phyloP scores from a whole-genome alignment of 2,888 invertebrate genomes.

The Drosophila flavopinicola region DNA sequence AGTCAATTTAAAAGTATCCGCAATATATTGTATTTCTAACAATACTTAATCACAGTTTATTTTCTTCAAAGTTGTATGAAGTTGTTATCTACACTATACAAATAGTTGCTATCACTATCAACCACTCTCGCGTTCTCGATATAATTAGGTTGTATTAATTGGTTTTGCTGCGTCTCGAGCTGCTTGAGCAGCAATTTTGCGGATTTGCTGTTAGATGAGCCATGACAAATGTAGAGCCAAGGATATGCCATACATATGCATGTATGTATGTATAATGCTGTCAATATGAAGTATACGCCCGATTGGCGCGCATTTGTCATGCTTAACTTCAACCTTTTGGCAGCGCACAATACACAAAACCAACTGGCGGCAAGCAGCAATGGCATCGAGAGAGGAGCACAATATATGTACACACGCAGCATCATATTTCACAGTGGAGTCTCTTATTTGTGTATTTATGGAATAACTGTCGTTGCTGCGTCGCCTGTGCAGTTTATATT shows the following conservation, averaged over 20 bases:
- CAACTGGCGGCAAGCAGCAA: neutral
- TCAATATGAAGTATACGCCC: slow-evolving; percentile 57
- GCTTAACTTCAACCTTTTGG: slow-evolving; percentile 74
- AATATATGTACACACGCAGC: neutral
- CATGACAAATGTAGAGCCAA: slow-evolving; percentile 45
- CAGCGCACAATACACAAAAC: slow-evolving; percentile 12
- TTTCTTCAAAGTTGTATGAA: neutral
- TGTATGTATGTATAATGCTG: too few species aligned
- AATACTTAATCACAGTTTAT: slow-evolving; percentile 1
- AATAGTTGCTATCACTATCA: neutral
- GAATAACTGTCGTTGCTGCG: slow-evolving; percentile 23
- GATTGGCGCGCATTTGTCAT: slow-evolving; percentile 60
- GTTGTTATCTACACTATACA: too few species aligned
- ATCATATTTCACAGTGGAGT: slow-evolving; percentile 26
- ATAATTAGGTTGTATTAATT: slow-evolving; percentile 24
- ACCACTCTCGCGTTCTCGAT: neutral
- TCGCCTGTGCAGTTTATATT: slow-evolving; percentile 46
- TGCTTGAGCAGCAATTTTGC: slow-evolving; percentile 38
- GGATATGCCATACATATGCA: slow-evolving; percentile 14
- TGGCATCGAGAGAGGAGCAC: neutral
- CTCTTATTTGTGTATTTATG: slow-evolving; percentile 48
- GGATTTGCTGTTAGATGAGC: slow-evolving; percentile 41
- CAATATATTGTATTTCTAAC: slow-evolving; percentile 1
- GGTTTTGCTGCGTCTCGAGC: slow-evolving; percentile 5
- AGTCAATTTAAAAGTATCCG: slow-evolving; percentile 77